Conservation (phyloP, 2,888 invertebrate species). For the Busseola fusca region DNA sequence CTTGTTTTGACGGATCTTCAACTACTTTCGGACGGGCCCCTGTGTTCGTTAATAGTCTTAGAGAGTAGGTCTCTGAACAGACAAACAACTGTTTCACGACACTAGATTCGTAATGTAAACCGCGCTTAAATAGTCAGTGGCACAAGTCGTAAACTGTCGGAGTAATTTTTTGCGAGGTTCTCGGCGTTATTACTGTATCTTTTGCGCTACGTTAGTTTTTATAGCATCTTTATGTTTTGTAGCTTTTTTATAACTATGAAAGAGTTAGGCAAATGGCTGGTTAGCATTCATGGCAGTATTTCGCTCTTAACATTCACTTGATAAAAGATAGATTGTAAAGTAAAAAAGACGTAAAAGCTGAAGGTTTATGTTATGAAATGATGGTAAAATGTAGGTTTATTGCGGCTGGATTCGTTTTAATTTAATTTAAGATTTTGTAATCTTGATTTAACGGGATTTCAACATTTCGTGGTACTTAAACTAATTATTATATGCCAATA, state of each 20-base stretch:
- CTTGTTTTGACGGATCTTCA: background rate
- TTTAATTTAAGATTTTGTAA: constrained; percentile 8
- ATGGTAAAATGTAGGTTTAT: constrained; percentile 11
- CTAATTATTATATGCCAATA: no score
- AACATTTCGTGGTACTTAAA: background rate
- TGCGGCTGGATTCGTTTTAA: background rate
- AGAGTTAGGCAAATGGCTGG: constrained; percentile 66
- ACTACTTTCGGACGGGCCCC: background rate
- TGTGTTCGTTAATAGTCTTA: background rate
- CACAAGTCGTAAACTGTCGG: constrained; percentile 73
- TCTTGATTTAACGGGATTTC: background rate
- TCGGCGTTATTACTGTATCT: constrained; percentile 73
- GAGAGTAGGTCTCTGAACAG: background rate
- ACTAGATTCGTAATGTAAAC: background rate
- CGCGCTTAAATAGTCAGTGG: constrained; percentile 60
- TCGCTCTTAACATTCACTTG: constrained; percentile 45
- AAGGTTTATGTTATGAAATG: constrained; percentile 25
- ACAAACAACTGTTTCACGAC: background rate
- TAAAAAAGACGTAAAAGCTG: constrained; percentile 36
- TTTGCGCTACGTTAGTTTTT: constrained; percentile 80
- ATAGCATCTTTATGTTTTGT: constrained; percentile 69
- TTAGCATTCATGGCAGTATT: constrained; percentile 55
- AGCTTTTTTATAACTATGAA: constrained; percentile 67
- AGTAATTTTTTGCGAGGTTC: constrained; percentile 74
- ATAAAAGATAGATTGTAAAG: constrained; percentile 43